Conservation (phyloP, 2,113 vertebrate genomes). For the Eudyptes chrysolophus region DNA sequence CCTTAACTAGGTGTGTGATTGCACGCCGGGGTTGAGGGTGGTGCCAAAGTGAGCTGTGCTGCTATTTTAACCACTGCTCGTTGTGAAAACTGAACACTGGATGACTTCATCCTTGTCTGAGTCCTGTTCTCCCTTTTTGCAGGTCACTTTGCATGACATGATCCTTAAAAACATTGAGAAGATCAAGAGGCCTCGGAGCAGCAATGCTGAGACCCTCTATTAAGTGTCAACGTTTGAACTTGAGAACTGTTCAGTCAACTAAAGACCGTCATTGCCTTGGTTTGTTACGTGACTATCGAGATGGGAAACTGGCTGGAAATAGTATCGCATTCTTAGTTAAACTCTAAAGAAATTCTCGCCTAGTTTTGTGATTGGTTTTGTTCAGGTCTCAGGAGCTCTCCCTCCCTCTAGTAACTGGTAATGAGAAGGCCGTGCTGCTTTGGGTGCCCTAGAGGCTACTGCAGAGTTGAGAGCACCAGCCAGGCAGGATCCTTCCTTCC, state of each 20-base stretch:
- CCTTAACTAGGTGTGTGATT: neutral
- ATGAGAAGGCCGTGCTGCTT: neutral
- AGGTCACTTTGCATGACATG: slow-evolving; percentile 99
- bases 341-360: slow-evolving; percentile 79
- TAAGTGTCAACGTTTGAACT: slow-evolving; percentile 79
- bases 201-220: slow-evolving; percentile 97
- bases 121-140: neutral
- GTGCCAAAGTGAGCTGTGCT: neutral
- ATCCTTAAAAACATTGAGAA: slow-evolving; percentile 99
- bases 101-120: neutral
- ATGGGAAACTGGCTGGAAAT: slow-evolving; percentile 81
- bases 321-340: slow-evolving; percentile 79
- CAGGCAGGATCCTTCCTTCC: slow-evolving; percentile 32
- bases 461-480: neutral
- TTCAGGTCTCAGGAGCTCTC: slow-evolving; percentile 70
- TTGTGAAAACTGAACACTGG: neutral
- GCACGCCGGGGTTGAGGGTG: neutral
- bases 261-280: slow-evolving; percentile 82
- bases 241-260: slow-evolving; percentile 81
- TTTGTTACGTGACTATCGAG: slow-evolving; percentile 84
- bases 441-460: slow-evolving; percentile 6
- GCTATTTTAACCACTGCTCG: neutral
- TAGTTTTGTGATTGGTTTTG: slow-evolving; percentile 80
- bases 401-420: slow-evolving; percentile 42
- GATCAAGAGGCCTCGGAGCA: slow-evolving; percentile 98